A percentile compares a stretch with the other conserved stretches of the same genome.
Evolutionary conservation across 2,888 invertebrate species (phyloP).

Genomic region (Pogonocherus hispidulus): DNA sequence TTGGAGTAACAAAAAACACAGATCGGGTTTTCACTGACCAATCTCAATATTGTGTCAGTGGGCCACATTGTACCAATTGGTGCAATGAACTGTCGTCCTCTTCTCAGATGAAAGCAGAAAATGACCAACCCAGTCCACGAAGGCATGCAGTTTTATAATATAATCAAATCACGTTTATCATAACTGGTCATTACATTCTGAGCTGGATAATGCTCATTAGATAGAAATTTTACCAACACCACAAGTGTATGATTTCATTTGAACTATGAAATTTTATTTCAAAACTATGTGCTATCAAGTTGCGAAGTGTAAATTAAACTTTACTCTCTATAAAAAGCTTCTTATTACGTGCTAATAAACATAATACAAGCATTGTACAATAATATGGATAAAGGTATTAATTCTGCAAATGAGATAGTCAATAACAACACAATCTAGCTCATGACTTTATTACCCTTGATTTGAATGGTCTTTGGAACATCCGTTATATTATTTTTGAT

Average conservation of each 20-base stretch:
- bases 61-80: conserved; percentile 20
- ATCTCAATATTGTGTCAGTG: conserved; percentile 29
- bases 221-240: conserved; percentile 9
- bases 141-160: not conserved
- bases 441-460: not conserved
- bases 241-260: conserved; percentile 12
- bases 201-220: not conserved
- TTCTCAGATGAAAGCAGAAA: conserved; percentile 30
- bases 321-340: not conserved
- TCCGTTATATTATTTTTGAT: no score
- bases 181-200: not conserved
- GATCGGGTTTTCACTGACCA: conserved; percentile 1
- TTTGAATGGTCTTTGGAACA: no score
- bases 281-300: conserved; percentile 8
- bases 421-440: not conserved
- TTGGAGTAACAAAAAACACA: conserved; percentile 10
- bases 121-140: conserved; percentile 12
- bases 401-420: no score
- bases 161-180: conserved; percentile 18
- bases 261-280: conserved; percentile 27
- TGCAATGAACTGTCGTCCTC: conserved; percentile 22
- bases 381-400: no score
- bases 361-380: not conserved
- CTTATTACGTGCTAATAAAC: not conserved
- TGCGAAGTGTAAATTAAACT: not conserved